Evolutionary conservation across 2,888 invertebrate species (phyloP).

Genomic region (Lasioglossum morio): DNA sequence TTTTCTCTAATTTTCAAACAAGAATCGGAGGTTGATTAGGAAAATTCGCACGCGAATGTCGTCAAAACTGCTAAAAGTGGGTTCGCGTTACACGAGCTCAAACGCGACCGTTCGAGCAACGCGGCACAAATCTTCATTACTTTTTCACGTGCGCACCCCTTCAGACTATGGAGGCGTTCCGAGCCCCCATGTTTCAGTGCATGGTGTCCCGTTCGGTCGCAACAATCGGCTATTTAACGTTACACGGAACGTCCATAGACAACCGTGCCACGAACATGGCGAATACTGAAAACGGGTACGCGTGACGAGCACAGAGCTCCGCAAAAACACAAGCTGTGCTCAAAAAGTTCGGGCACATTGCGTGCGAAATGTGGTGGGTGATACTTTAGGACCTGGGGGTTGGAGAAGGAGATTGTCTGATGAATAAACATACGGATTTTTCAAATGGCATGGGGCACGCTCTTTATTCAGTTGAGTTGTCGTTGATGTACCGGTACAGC

Average conservation of each 20-base stretch:
- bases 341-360: background rate
- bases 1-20: too few species aligned
- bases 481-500: background rate
- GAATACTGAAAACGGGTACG: background rate
- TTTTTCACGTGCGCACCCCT: background rate
- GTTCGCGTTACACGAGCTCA: background rate
- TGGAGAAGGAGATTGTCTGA: background rate
- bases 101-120: background rate
- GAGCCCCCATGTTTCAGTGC: background rate
- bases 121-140: background rate
- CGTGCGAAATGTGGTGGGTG: background rate
- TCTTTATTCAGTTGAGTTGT: background rate
- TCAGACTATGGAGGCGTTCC: background rate
- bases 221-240: conserved; percentile 1
- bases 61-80: background rate
- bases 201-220: background rate
- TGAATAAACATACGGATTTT: background rate
- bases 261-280: background rate
- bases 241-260: conserved; percentile 16
- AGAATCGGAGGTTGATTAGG: background rate
- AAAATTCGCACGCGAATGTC: background rate
- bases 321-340: background rate
- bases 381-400: background rate
- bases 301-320: background rate
- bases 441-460: too few species aligned